These are phyloP conservation scores for Coilia nasus DNA, from an alignment of 2,797 vertebrate genomes.

Conservation along the genomic window DNA sequence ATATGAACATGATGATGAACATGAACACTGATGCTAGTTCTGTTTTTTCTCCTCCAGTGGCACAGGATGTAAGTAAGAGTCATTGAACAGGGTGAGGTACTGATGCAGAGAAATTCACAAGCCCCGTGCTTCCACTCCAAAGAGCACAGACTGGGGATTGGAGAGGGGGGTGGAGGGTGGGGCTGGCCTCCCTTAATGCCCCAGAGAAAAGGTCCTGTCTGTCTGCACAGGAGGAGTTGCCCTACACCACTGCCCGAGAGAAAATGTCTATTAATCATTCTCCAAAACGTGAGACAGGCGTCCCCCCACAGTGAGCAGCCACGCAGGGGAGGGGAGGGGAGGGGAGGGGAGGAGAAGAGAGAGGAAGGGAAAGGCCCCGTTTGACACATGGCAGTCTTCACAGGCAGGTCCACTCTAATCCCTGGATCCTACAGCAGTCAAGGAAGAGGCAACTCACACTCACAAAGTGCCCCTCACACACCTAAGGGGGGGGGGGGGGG, in stretches of 20 bases:
- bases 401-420: background rate
- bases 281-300: slow-evolving; percentile 47
- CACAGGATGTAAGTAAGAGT: background rate
- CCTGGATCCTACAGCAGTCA: background rate
- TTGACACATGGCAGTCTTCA: slow-evolving; percentile 47
- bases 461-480: slow-evolving; percentile 4
- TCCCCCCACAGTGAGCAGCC: slow-evolving; percentile 12
- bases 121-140: background rate
- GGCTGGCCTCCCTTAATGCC: slow-evolving; percentile 13
- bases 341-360: background rate
- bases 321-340: background rate
- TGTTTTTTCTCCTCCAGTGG: background rate
- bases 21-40: background rate
- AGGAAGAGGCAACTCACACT: background rate
- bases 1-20: background rate
- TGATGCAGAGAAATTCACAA: slow-evolving; percentile 3
- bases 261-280: slow-evolving; percentile 70
- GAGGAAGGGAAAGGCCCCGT: slow-evolving; percentile 31
- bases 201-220: slow-evolving; percentile 29
- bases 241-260: slow-evolving; percentile 59
- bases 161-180: too few species aligned
- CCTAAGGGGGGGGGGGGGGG: background rate
- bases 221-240: slow-evolving; percentile 52
- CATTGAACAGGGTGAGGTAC: background rate
- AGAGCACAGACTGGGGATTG: background rate